Conservation (phyloP, 2,113 vertebrate species). For the Phaetusa simplex region DNA sequence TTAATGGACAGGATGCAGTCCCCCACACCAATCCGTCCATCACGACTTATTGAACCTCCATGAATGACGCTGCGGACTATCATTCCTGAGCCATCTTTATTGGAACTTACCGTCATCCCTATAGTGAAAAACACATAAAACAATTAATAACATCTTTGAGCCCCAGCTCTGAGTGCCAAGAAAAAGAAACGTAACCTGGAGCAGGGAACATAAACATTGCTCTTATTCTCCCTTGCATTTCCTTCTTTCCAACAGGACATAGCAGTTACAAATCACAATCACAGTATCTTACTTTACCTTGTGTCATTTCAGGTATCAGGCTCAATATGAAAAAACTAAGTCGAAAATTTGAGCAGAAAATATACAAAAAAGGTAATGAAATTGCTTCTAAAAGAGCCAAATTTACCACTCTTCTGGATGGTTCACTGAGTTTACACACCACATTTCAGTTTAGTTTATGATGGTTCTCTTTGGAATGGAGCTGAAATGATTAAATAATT, state of each 20-base stretch:
- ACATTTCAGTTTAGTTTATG: not conserved
- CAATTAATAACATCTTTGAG: not conserved
- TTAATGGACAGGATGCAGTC: conserved; percentile 94
- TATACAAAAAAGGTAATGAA: not conserved
- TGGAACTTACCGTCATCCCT: conserved; percentile 96
- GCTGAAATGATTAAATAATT: not conserved
- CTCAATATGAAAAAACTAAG: not conserved
- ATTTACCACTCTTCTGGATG: not conserved
- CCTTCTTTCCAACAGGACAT: not conserved
- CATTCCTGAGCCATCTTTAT: conserved; percentile 91
- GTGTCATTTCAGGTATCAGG: not conserved
- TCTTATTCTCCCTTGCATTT: not conserved
- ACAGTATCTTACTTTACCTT: not conserved
- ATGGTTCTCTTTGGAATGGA: not conserved
- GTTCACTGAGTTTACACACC: not conserved
- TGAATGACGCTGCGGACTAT: conserved; percentile 93
- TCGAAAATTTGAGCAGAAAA: not conserved
- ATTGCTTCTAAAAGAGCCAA: not conserved
- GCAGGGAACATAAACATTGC: not conserved
- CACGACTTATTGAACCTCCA: conserved; percentile 91
- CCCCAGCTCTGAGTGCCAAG: not conserved
- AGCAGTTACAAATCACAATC: not conserved
- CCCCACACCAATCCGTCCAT: conserved; percentile 89
- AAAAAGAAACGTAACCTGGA: not conserved
- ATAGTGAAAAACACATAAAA: not conserved